A percentile compares a stretch with the other conserved stretches of the same genome.
Evolutionary conservation across 2,888 invertebrate genomes (phyloP).

Genomic region (Corythucha ciliata): DNA sequence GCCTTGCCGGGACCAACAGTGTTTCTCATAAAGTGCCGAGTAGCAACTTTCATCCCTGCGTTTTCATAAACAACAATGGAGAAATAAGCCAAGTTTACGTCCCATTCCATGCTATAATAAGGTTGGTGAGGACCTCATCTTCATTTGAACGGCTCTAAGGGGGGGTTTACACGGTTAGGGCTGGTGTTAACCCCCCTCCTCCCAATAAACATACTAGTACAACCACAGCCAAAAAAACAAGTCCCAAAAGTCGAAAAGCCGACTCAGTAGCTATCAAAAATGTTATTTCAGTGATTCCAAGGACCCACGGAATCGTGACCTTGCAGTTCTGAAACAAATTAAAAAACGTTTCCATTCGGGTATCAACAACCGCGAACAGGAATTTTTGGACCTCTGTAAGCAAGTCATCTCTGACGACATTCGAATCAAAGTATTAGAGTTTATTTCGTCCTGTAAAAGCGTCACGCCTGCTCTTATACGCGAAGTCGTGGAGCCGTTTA

Average conservation of each 20-base stretch:
- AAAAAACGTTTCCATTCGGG: conserved; percentile 53
- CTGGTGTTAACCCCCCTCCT: no score
- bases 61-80: conserved; percentile 75
- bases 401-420: conserved; percentile 64
- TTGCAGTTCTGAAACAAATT: conserved; percentile 72
- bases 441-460: conserved; percentile 56
- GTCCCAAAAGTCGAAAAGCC: no score
- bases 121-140: no score
- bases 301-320: conserved; percentile 75
- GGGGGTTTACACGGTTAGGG: no score
- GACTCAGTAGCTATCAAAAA: no score
- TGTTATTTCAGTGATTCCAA: conserved; percentile 55
- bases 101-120: conserved; percentile 82
- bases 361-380: conserved; percentile 42
- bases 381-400: conserved; percentile 49
- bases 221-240: no score
- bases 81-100: conserved; percentile 71
- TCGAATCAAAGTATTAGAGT: conserved; percentile 60
- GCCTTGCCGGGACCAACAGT: conserved; percentile 63
- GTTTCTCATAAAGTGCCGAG: conserved; percentile 47
- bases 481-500: conserved; percentile 17
- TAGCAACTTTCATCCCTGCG: conserved; percentile 58
- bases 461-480: conserved; percentile 51
- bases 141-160: no score
- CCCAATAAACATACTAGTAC: no score